phyloP scores from a whole-genome alignment of 1,140 invertebrate genomes.

The Drosophila serrata region DNA sequence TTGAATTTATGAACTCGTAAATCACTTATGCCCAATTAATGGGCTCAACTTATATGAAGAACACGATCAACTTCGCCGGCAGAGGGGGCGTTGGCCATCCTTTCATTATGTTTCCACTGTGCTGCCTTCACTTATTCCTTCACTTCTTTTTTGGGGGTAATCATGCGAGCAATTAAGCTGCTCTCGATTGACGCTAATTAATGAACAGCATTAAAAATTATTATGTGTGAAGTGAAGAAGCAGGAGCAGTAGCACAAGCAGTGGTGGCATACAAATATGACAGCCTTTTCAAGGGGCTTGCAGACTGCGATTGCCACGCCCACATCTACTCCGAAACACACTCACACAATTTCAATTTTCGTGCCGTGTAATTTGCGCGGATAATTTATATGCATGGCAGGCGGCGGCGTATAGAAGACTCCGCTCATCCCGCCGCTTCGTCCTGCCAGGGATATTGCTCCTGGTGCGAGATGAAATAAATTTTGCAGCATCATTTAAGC shows the following conservation, averaged over 20 bases:
- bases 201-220: conserved; percentile 79
- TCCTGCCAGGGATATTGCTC: conserved; percentile 14
- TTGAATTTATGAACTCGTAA: conserved; percentile 9
- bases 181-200: conserved; percentile 69
- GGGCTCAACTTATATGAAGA: conserved; percentile 4
- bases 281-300: conserved; percentile 27
- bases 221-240: conserved; percentile 56
- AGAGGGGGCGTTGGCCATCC: not conserved
- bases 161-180: conserved; percentile 63
- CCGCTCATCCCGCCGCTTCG: conserved; percentile 34
- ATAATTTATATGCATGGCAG: conserved; percentile 80
- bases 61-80: conserved; percentile 8
- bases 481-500: conserved; percentile 84
- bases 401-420: conserved; percentile 68
- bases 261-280: conserved; percentile 53
- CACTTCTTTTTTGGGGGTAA: conserved; percentile 41
- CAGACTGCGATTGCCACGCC: conserved; percentile 8
- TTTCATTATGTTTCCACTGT: conserved; percentile 27
- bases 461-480: conserved; percentile 81
- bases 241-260: conserved; percentile 17
- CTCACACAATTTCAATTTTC: conserved; percentile 70
- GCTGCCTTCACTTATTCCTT: conserved; percentile 11
- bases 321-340: conserved; percentile 5
- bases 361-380: conserved; percentile 76
- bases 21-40: conserved; percentile 31